Base-by-base conservation (phyloP, 2,888 invertebrate species). In the Pristionchus mayeri region DNA sequence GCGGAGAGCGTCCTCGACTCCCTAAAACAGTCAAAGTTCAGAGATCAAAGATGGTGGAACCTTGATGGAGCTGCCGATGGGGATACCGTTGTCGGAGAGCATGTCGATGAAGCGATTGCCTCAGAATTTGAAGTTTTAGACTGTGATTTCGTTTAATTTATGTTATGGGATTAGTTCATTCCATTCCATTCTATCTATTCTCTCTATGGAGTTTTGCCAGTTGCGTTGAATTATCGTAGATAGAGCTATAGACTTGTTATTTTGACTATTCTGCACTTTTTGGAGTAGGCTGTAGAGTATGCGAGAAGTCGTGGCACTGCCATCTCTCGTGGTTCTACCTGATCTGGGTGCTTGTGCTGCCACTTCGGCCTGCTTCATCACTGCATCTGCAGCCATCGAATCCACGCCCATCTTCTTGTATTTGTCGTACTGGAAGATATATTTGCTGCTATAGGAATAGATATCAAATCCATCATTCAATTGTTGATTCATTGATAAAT, bases 1-100 rank as follows among this genome's bases (percentile, higher is more conserved):
- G 21, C 88, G 85, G 21, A 90, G 87, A 3, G 90, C 91, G 60
- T 90, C 90, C 78, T 90, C 89, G 40, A 91, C 85, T 80, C 90
- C 90, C 37, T 82, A n/a, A 16, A 27, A 60, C 3, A 34, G 11
- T 11, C 44, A 24, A 27, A 60, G 2, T 37, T 79, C 16, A 7
- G 44, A 2, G 27, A 50, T 50, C 27, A 50, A 78, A 67, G 34
- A 50, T 52, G 40, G 24, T 54, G 44, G 6, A 30, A 78, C 85
- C 67, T 85, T 85, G 52, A 85, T 82, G n/a, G 85, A 85, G 30
- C 88, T 87, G 18, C 88, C 91, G 54, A 90, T 90, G n/a, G 91
- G 90, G 48, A 91, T 90, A 37, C 91, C 91, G 57, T 91, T 91
- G 52, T 90, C 90, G 76, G 90, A 87, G 40, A 91, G 85, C 91